Base-by-base conservation (phyloP, 2,113 vertebrate genomes). In the Pontoporia blainvillei region DNA sequence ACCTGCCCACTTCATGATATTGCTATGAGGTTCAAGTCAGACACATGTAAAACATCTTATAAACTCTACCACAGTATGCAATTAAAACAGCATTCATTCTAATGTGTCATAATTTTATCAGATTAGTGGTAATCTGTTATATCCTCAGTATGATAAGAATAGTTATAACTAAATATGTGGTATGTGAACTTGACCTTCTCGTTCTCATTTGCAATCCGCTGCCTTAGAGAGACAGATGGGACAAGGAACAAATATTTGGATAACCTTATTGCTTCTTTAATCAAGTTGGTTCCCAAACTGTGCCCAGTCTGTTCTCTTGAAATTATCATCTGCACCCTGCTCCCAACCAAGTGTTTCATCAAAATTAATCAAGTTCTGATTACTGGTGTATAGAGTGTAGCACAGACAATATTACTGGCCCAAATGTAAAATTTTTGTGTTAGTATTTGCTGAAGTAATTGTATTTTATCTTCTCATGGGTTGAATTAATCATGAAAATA, bases 191-290 rank as follows among this genome's bases (percentile, higher is more conserved):
- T 96, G 90, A 92, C 52, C 87, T 90, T 85, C 31, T 90, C 41
- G 9, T 21, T 90, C 73, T 94, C 69, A 67, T 94, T 85, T 91
- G 72, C 81, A 86, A 41, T 67, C 86, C 64, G 87, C 62, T 41
- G 34, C 36, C 62, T 96, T 76, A 41, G 72, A 49, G 86, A 92
- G 83, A 91, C 94, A 97, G 94, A 98, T 94, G 97, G 96, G 67
- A 57, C 44, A 73, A 93, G 93, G 67, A 93, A 97, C 95, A 97
- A 97, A 94, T 97, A 95, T 95, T 95, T 97, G 97, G 88, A 96
- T 86, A 94, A 86, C 67, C 95, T 94, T 46, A 29, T 83, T 1
- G 2, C 91, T 86, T 96, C 76, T 86, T 1, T 64, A 83, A 95
- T 94, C 85, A 95, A 89, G 54, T 96, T 94, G 82, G 61, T 97